Base-by-base conservation (phyloP, 2,888 invertebrate genomes). In the Timema cristinae region DNA sequence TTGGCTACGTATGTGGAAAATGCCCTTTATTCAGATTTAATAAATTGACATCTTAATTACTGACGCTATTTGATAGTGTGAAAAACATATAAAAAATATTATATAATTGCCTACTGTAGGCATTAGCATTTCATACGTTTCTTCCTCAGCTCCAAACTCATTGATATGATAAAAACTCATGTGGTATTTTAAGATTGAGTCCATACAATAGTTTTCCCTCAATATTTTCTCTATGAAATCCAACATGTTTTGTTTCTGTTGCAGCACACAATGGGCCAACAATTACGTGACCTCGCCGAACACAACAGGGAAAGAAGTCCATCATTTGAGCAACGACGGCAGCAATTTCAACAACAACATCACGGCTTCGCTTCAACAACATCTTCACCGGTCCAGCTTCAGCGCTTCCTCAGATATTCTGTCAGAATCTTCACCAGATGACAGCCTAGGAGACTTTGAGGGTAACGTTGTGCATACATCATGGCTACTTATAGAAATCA, bases 391-490 rank as follows among this genome's bases (percentile, higher is more conserved):
- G 11, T 51, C 74, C 69, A 75, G 72, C 66, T 73, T 71, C 73
- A 73, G 71, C 72, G 67, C 69, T 11, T 71, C 70, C 67, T 73
- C 71, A 11, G 75, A 74, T 54, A 69, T 73, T 66, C 67, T 75
- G 51, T 81, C 81, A 71, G 82, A 81, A 75, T 82, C 82, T 51
- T 85, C 84, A 70, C 85, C 86, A 77, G 83, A 85, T 80, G 86
- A 86, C 79, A 85, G 85, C 79, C 80, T 86, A 56, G 81, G 83
- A 56, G 86, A 86, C 75, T 86, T 82, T 80, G 85, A 86, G 81
- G 86, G 86, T 86, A 79, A 78, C 32, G 32, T 32, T 32, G 32
- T 32, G 32, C 4, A 32, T 32, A 32, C 2, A 32, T 32, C 32
- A 32, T 32, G 32, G 32, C 32, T 32, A 32, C 32, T 32, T 32